A percentile compares a stretch with the other conserved stretches of the same genome.
Evolutionary conservation across 2,113 vertebrate species (phyloP).

Genomic region (Hyla sarda): DNA sequence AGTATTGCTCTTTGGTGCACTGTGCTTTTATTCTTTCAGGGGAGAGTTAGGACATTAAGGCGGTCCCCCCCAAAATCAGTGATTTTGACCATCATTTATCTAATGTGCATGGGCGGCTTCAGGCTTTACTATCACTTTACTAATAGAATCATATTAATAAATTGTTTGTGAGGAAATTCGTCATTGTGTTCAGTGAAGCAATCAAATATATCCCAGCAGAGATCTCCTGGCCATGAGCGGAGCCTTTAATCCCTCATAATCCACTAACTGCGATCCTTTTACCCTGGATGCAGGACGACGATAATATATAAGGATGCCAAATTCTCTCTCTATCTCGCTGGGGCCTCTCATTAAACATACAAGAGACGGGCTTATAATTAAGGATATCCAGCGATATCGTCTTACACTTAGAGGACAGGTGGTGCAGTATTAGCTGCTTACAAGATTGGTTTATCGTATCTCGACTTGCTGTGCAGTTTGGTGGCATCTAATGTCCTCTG

Average conservation of each 20-base stretch:
- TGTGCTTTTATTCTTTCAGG: no score
- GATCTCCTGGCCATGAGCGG: conserved; percentile 9
- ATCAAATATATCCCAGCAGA: conserved; percentile 27
- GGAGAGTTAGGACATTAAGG: no score
- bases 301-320: conserved; percentile 36
- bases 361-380: not conserved
- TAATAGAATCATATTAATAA: not conserved
- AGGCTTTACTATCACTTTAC: not conserved
- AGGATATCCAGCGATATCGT: not conserved
- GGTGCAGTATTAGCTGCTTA: not conserved
- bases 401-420: not conserved
- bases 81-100: no score
- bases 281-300: conserved; percentile 10
- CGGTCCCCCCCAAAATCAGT: no score
- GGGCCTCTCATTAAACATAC: not conserved
- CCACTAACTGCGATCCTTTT: conserved; percentile 30
- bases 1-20: no score
- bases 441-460: not conserved
- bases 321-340: not conserved
- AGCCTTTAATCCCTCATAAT: conserved; percentile 50
- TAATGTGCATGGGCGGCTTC: no score
- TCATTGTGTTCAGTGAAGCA: conserved; percentile 15
- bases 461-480: not conserved
- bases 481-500: not conserved
- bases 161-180: conserved; percentile 7